phyloP scores from a whole-genome alignment of 2,113 vertebrate genomes.

The Ciconia boyciana region DNA sequence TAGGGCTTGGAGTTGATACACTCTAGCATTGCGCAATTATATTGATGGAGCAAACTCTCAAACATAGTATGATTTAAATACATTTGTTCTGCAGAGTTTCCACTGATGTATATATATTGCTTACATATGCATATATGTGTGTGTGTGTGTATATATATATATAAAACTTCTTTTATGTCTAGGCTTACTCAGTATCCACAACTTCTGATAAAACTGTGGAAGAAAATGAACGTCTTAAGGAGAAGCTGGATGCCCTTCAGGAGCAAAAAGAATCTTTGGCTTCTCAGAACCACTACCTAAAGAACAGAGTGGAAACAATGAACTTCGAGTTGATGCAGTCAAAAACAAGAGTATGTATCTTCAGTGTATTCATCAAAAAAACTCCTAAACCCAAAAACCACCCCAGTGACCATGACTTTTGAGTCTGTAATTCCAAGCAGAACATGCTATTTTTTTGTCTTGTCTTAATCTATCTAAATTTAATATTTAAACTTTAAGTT shows the following conservation, averaged over 20 bases:
- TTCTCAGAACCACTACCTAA: slow-evolving; percentile 79
- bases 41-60: rapidly evolving
- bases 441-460: not conserved
- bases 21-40: rapidly evolving
- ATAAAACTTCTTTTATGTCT: slow-evolving; percentile 3
- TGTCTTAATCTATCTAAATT: not conserved
- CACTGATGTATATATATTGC: not conserved
- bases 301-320: slow-evolving; percentile 76
- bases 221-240: slow-evolving; percentile 73
- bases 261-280: slow-evolving; percentile 83
- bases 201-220: slow-evolving; percentile 36
- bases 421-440: not conserved
- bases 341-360: slow-evolving; percentile 77
- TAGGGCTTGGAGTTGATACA: not conserved
- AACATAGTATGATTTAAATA: not conserved
- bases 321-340: slow-evolving; percentile 78
- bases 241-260: slow-evolving; percentile 72
- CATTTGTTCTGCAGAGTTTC: not conserved
- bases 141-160: not conserved
- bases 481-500: not conserved
- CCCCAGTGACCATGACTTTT: not conserved
- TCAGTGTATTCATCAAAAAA: not conserved
- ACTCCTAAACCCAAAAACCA: not conserved
- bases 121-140: not conserved
- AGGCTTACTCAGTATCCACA: slow-evolving; percentile 28